Percentiles rank a stretch among this genome's conserved stretches.
Evolutionary conservation across 2,888 invertebrate genomes (phyloP).

Genomic region (Nymphalis urticae): DNA sequence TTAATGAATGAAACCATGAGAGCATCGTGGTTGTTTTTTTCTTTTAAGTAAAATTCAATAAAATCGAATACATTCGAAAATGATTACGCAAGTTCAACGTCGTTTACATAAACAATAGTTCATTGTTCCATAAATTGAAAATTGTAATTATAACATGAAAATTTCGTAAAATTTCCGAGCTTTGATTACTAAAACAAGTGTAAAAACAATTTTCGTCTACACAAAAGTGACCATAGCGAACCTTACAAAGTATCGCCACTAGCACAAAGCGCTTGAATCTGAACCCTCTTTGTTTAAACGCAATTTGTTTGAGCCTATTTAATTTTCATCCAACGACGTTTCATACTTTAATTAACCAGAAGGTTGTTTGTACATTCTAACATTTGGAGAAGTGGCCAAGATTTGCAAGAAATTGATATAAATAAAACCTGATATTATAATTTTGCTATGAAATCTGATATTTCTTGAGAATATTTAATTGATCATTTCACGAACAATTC

Average conservation of each 20-base stretch:
- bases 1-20: too few species aligned
- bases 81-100: too few species aligned
- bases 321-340: constrained; percentile 58
- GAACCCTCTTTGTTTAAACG: constrained; percentile 49
- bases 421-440: constrained; percentile 44
- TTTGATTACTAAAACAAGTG: constrained; percentile 16
- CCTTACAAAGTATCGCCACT: constrained; percentile 48
- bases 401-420: constrained; percentile 52
- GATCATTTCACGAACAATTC: neutral
- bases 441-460: constrained; percentile 22
- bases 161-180: neutral
- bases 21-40: neutral
- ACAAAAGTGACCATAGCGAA: constrained; percentile 48
- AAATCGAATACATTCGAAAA: neutral
- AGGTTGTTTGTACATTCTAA: constrained; percentile 50
- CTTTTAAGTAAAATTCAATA: neutral
- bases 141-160: neutral
- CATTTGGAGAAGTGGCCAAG: constrained; percentile 46
- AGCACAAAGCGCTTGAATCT: constrained; percentile 51
- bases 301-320: constrained; percentile 62
- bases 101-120: too few species aligned
- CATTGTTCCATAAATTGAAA: neutral
- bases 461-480: neutral
- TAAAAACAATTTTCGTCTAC: constrained; percentile 31
- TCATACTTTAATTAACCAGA: constrained; percentile 62